Evolutionary conservation across 2,113 vertebrate species (phyloP).

Genomic region (Pedionomus torquatus): DNA sequence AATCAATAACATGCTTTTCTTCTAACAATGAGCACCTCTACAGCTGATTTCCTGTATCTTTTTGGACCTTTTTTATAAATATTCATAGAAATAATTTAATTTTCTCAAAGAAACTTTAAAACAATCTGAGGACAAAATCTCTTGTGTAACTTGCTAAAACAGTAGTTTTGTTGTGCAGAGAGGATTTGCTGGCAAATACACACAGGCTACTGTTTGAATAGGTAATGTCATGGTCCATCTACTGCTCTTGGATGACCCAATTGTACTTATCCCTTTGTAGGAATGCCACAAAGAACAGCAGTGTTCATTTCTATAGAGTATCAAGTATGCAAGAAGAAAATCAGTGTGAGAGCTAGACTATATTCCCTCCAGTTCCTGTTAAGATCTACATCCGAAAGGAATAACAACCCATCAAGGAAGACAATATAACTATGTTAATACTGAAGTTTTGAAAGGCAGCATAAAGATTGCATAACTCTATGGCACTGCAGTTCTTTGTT

Average conservation of each 20-base stretch:
- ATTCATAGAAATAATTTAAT: neutral
- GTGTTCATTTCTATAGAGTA: slow-evolving; percentile 7
- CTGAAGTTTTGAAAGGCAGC: slow-evolving; percentile 8
- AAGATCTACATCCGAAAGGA: neutral
- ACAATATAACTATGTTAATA: slow-evolving; percentile 7
- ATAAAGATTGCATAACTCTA: neutral
- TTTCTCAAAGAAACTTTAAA: neutral
- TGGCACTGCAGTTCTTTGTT: neutral
- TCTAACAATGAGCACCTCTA: neutral
- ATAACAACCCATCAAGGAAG: neutral
- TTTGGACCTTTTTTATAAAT: neutral
- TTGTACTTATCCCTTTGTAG: slow-evolving; percentile 37
- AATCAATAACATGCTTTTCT: neutral
- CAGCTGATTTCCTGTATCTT: neutral
- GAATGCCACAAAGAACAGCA: slow-evolving; percentile 48
- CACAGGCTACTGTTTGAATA: slow-evolving; percentile 58
- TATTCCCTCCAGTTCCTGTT: slow-evolving; percentile 11
- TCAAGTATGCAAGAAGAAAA: slow-evolving; percentile 37
- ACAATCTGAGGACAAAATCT: slow-evolving; percentile 7
- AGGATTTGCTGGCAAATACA: slow-evolving; percentile 53
- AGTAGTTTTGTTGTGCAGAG: slow-evolving; percentile 46
- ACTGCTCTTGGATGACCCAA: slow-evolving; percentile 58
- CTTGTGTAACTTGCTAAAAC: slow-evolving; percentile 52
- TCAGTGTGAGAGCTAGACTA: neutral
- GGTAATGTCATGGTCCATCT: slow-evolving; percentile 70